Conservation (phyloP, 2,888 invertebrate genomes). For the Drosophila affinis region DNA sequence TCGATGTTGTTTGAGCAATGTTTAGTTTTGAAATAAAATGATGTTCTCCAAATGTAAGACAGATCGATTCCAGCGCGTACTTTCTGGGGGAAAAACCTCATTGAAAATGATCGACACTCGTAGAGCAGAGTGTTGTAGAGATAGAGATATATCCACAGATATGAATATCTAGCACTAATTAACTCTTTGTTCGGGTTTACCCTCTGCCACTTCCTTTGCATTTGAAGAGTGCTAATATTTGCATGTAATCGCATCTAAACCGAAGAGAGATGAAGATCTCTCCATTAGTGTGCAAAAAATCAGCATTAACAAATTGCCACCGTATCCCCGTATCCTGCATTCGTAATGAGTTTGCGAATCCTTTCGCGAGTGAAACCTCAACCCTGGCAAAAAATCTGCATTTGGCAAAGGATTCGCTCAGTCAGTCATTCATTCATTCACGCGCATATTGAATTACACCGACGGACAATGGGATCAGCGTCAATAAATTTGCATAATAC, state of each 20-base stretch:
- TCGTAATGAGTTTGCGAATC: conserved; percentile 25
- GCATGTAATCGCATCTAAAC: conserved; percentile 6
- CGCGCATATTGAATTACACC: conserved; percentile 79
- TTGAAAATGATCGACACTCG: no score
- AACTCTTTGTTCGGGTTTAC: neutral
- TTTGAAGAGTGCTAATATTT: neutral
- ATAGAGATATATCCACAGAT: no score
- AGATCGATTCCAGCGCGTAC: no score
- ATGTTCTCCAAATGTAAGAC: no score
- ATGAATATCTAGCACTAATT: neutral
- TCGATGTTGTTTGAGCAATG: no score
- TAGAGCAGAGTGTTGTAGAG: no score
- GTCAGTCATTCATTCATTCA: conserved; percentile 48
- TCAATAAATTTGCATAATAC: conserved; percentile 73
- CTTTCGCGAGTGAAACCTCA: conserved; percentile 28
- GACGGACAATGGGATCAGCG: conserved; percentile 51
- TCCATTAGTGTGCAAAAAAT: conserved; percentile 33
- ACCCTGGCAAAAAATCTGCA: conserved; percentile 1
- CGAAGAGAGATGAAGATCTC: conserved; percentile 3
- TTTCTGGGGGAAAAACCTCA: no score
- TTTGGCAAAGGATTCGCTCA: conserved; percentile 14
- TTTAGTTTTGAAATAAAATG: no score
- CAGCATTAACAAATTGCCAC: conserved; percentile 35
- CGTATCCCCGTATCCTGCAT: conserved; percentile 29
- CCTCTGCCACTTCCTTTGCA: neutral